Conservation (phyloP, 1,140 invertebrate species). For the Physella acuta region DNA sequence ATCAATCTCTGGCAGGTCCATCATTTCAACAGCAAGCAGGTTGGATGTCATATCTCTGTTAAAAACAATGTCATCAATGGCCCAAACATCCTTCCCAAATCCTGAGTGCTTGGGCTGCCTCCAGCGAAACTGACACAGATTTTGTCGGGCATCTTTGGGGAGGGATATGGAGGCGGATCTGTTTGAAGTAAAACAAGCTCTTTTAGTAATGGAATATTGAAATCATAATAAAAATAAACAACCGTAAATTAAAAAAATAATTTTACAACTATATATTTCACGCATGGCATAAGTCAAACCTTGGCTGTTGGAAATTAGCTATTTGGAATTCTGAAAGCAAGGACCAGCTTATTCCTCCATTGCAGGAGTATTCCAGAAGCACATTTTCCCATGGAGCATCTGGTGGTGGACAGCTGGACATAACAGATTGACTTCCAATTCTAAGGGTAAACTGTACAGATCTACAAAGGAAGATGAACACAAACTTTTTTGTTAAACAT, state of each 20-base stretch:
- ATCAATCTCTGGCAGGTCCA: slow-evolving; percentile 42
- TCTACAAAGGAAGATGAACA: slow-evolving; percentile 30
- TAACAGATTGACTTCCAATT: slow-evolving; percentile 54
- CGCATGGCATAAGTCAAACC: too few species aligned
- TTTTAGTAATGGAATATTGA: background rate
- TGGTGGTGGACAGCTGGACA: slow-evolving; percentile 54
- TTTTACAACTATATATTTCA: too few species aligned
- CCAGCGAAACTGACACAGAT: slow-evolving; percentile 58
- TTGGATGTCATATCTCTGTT: slow-evolving; percentile 52
- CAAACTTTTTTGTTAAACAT: background rate
- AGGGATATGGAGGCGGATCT: slow-evolving; percentile 55
- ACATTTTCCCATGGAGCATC: slow-evolving; percentile 53
- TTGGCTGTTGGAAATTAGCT: slow-evolving; percentile 48
- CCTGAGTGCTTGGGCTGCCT: slow-evolving; percentile 61
- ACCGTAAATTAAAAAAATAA: background rate
- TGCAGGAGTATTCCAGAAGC: slow-evolving; percentile 59
- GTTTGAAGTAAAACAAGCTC: slow-evolving; percentile 15
- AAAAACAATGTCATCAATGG: slow-evolving; percentile 59
- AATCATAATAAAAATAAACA: slow-evolving; percentile 2
- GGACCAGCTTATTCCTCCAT: slow-evolving; percentile 59
- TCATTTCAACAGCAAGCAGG: slow-evolving; percentile 56
- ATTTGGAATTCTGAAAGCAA: slow-evolving; percentile 53
- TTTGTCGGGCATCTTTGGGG: slow-evolving; percentile 41
- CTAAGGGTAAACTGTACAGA: slow-evolving; percentile 55
- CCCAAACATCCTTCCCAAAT: slow-evolving; percentile 60